phyloP scores from a whole-genome alignment of 2,113 vertebrate species.

The cat (Felis catus) region DNA sequence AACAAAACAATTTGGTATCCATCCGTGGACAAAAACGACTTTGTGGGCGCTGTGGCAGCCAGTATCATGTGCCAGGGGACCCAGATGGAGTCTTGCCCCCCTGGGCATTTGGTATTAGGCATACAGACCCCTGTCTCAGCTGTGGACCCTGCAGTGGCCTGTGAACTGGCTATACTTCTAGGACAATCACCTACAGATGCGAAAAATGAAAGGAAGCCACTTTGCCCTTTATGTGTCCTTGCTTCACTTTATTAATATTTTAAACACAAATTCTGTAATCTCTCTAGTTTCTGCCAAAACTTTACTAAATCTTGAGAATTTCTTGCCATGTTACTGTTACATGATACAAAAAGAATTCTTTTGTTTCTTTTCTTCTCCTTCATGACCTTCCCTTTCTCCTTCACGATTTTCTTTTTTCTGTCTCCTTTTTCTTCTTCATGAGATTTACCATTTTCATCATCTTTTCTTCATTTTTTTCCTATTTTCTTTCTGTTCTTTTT shows the following conservation, averaged over 20 bases:
- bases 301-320: neutral
- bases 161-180: neutral
- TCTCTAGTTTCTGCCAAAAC: neutral
- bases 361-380: neutral
- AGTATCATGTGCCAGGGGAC: neutral
- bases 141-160: neutral
- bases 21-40: neutral
- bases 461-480: neutral
- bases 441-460: neutral
- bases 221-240: neutral
- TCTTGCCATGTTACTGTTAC: neutral
- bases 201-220: neutral
- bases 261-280: neutral
- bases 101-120: neutral
- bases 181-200: too few species aligned
- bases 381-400: neutral
- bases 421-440: neutral
- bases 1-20: neutral
- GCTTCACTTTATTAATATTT: neutral
- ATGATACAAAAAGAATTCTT: neutral
- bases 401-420: neutral
- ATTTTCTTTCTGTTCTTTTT: neutral
- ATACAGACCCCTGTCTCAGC: neutral
- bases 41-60: neutral
- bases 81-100: neutral